These are phyloP conservation scores for Megaceryle torquata DNA, from an alignment of 2,113 vertebrate genomes.

Conservation along the genomic window DNA sequence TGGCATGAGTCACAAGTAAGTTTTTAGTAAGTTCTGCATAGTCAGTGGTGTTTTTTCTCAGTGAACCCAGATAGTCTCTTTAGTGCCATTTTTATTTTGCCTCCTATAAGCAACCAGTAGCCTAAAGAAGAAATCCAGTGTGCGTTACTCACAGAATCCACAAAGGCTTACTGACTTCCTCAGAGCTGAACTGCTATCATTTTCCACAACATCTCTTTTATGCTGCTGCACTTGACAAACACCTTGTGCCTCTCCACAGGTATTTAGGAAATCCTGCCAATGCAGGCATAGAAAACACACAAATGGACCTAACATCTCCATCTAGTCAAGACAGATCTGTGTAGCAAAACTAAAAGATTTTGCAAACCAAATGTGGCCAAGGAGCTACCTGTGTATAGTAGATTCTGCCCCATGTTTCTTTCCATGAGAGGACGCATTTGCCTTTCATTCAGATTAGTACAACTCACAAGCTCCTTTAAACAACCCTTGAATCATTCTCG, in stretches of 20 bases:
- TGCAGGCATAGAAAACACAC: neutral
- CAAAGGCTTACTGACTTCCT: conserved; percentile 18
- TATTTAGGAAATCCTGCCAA: conserved; percentile 22
- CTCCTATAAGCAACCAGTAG: neutral
- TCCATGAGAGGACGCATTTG: neutral
- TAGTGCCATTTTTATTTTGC: neutral
- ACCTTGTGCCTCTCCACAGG: conserved; percentile 28
- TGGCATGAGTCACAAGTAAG: neutral
- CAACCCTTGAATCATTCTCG: neutral
- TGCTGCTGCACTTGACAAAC: conserved; percentile 35
- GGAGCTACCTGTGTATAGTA: neutral
- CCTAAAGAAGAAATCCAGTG: conserved; percentile 5
- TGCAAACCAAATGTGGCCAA: neutral
- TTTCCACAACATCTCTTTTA: conserved; percentile 33
- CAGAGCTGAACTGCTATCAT: conserved; percentile 25
- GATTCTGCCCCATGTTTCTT: neutral
- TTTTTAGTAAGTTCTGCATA: neutral
- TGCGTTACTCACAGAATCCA: conserved; percentile 13
- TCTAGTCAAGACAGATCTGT: neutral
- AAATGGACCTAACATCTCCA: neutral
- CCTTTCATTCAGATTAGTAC: neutral
- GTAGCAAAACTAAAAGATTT: neutral
- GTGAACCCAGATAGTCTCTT: neutral
- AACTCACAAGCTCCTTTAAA: neutral
- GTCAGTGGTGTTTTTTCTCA: neutral